phyloP scores from a whole-genome alignment of 1,140 invertebrate genomes.

The Brachionus asplanchnoidis region DNA sequence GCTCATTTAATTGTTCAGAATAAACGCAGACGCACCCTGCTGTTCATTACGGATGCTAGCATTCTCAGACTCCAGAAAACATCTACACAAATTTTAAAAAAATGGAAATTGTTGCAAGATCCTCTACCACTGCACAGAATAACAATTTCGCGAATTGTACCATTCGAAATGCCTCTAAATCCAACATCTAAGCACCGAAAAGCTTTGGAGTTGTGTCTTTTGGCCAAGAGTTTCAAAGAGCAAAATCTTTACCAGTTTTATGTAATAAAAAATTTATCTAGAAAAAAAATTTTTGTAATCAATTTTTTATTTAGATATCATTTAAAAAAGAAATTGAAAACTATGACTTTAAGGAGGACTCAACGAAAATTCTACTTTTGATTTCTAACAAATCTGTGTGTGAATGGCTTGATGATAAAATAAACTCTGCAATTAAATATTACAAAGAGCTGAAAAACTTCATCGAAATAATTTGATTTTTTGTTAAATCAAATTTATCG shows the following conservation, averaged over 20 bases:
- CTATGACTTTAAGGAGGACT: neutral
- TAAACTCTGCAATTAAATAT: constrained; percentile 23
- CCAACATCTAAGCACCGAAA: neutral
- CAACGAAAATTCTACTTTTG: neutral
- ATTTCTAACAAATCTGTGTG: neutral
- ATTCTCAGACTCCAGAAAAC: constrained; percentile 13
- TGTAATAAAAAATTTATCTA: neutral
- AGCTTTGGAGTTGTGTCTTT: neutral
- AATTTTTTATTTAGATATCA: neutral
- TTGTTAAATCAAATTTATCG: neutral
- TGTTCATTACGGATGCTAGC: constrained; percentile 9
- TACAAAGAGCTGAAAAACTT: constrained; percentile 1
- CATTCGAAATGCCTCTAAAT: neutral
- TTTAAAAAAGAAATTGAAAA: neutral
- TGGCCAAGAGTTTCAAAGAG: neutral
- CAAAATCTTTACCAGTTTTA: neutral
- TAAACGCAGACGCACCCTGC: neutral
- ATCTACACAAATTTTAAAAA: constrained; percentile 31
- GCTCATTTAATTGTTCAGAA: constrained; percentile 3
- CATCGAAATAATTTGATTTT: constrained; percentile 3
- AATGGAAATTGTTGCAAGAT: constrained; percentile 12
- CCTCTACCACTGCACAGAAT: neutral
- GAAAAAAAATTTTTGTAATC: neutral
- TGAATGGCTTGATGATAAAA: neutral
- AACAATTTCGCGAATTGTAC: neutral